Evolutionary conservation across 2,888 invertebrate genomes (phyloP), one percentile per base, ranked within the genome.

Genomic region (Anticlea derivata): DNA sequence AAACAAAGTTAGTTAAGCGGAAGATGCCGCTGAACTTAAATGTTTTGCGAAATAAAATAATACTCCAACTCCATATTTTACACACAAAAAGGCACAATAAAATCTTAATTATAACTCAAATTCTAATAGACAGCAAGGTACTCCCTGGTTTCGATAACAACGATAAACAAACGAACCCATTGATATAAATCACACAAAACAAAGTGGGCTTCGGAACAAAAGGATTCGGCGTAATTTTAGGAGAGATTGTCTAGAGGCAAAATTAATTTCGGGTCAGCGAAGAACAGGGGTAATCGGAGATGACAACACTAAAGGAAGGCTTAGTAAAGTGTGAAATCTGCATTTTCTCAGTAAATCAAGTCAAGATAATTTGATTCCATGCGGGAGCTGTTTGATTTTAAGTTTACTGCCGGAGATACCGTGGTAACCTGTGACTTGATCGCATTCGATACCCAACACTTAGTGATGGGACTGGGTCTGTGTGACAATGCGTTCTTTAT

Each of bases 181-280:
- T 35, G 10, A 35, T 34, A 49, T 49, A 49, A 49, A 49, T 49
- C 41, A 35, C 29, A 35, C 46, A 46, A 30, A 30, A 40, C 48
- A 49, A 47, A 29, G 24, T 45, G 26, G 6, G 37, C 29, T 29
- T 29, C 12, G 29, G 13, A 31, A 54, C 53, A 54, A 54, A 35
- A 31, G 47, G 47, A 37, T 30, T 40, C 20, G 12, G 29, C 26
- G 33, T 34, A 39, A 45, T 39, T 45, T 38, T 22, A 24, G n/a
- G n/a, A 17, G 17, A 17, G 44, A 50, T 45, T 45, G 33, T 39
- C 33, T 39, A 39, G 11, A n/a, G 31, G 44, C 11, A 24, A 31
- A 45, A 54, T 54, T 49, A 49, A 54, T 54, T 45, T 41, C 30
- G 40, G 45, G 41, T 40, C 45, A 45, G 27, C 44, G 37, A 22